Conservation (phyloP, 1,140 invertebrate species). For the Anagrus nilaparvatae region DNA sequence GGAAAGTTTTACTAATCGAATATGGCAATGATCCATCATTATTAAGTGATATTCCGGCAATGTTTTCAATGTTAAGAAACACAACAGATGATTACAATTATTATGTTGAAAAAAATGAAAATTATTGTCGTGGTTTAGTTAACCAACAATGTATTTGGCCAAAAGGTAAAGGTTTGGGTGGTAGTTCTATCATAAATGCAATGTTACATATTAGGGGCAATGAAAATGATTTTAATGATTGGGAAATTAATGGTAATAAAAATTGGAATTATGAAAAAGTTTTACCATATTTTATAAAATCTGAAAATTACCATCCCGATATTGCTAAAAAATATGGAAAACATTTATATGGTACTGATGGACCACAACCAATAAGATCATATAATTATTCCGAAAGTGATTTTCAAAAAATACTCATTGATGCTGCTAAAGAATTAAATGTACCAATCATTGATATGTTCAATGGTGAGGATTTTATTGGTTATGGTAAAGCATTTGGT, state of each 20-base stretch:
- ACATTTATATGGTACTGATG: conserved; percentile 26
- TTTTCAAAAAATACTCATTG: conserved; percentile 31
- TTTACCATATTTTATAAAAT: conserved; percentile 46
- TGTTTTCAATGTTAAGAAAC: conserved; percentile 42
- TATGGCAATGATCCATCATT: conserved; percentile 41
- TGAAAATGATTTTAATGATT: conserved; percentile 53
- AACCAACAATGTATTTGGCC: conserved; percentile 52
- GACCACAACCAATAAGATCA: conserved; percentile 33
- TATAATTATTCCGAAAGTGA: conserved; percentile 40
- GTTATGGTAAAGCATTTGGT: conserved; percentile 40
- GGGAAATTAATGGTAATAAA: conserved; percentile 46
- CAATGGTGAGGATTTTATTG: conserved; percentile 38
- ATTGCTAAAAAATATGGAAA: conserved; percentile 20
- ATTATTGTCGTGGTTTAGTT: conserved; percentile 43
- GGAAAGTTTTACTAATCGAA: conserved; percentile 50
- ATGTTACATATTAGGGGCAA: conserved; percentile 72
- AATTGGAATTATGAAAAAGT: conserved; percentile 50
- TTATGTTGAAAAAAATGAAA: conserved; percentile 47
- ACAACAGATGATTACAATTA: conserved; percentile 56
- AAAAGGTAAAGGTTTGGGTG: conserved; percentile 63
- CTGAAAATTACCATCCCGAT: conserved; percentile 29
- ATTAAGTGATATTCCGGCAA: conserved; percentile 41
- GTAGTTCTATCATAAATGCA: conserved; percentile 67
- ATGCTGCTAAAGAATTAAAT: conserved; percentile 35
- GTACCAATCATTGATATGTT: conserved; percentile 31